Conservation (phyloP, 2,113 vertebrate genomes). For the Rhizomys pruinosus region DNA sequence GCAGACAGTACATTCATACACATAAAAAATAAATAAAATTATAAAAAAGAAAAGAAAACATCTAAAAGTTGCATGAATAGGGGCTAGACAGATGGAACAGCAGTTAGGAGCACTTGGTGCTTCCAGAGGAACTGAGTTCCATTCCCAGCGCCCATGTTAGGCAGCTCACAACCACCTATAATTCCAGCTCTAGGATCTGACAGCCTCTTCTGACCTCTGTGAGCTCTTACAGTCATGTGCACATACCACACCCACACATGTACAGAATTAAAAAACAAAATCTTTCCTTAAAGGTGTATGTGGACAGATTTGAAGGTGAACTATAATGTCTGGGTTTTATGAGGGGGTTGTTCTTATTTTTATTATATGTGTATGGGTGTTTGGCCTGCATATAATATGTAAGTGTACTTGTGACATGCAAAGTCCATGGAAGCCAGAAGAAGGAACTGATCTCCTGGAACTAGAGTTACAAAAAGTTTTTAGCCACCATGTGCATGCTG, state of each 20-base stretch:
- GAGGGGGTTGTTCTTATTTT: neutral
- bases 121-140: neutral
- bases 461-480: too few relatives aligned
- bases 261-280: neutral
- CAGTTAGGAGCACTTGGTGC: neutral
- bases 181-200: neutral
- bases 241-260: neutral
- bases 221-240: too few relatives aligned
- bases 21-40: too few relatives aligned
- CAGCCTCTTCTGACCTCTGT: neutral
- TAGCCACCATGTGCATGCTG: too few relatives aligned
- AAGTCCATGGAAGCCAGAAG: too few relatives aligned
- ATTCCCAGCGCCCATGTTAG: neutral
- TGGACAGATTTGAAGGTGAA: slow-evolving; percentile 18
- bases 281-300: neutral
- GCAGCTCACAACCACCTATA: neutral
- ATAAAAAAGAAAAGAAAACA: too few relatives aligned
- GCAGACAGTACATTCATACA: too few relatives aligned
- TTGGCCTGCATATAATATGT: too few relatives aligned
- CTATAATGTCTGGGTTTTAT: neutral
- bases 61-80: too few relatives aligned
- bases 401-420: too few relatives aligned
- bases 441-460: too few relatives aligned
- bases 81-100: neutral
- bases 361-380: too few relatives aligned